A percentile compares a stretch with the other conserved stretches of the same genome.
Conservation (phyloP, 2,797 vertebrate species). For the Denticeps clupeoides region DNA sequence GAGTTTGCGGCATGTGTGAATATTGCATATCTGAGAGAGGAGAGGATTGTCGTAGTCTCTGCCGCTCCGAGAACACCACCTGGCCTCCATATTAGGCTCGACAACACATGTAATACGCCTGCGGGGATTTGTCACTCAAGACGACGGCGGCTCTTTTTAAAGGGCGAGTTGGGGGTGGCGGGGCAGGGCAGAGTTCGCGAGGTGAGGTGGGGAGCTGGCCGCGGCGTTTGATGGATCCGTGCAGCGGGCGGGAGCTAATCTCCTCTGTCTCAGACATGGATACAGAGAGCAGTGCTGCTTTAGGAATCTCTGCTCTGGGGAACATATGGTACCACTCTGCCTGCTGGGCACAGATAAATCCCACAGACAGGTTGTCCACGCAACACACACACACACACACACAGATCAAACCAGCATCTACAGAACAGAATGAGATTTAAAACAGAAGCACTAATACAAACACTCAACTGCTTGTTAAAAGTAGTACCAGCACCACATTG, state of each 20-base stretch:
- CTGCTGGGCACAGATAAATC: constrained; percentile 57
- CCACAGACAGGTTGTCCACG: constrained; percentile 39
- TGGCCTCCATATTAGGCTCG: too few species aligned
- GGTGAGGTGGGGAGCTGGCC: too few species aligned
- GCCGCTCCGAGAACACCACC: too few species aligned
- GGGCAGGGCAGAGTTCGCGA: too few species aligned
- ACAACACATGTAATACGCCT: too few species aligned
- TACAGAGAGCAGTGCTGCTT: constrained; percentile 29
- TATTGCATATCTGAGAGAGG: too few species aligned
- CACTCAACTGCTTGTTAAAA: not conserved
- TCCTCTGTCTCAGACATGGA: not conserved
- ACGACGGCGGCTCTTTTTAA: too few species aligned
- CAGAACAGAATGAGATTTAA: too few species aligned
- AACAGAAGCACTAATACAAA: not conserved
- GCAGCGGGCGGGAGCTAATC: not conserved
- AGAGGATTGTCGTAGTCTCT: too few species aligned
- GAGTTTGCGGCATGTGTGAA: too few species aligned
- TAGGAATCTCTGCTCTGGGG: constrained; percentile 43
- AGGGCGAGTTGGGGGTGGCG: too few species aligned
- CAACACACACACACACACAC: constrained; percentile 11
- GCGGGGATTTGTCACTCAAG: too few species aligned
- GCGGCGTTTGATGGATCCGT: not conserved
- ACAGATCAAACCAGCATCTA: not conserved
- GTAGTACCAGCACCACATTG: not conserved
- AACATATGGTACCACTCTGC: constrained; percentile 53